Evolutionary conservation across 2,797 vertebrate genomes (phyloP), one percentile per base, ranked within the genome.

Genomic region (Acanthurus tractus): DNA sequence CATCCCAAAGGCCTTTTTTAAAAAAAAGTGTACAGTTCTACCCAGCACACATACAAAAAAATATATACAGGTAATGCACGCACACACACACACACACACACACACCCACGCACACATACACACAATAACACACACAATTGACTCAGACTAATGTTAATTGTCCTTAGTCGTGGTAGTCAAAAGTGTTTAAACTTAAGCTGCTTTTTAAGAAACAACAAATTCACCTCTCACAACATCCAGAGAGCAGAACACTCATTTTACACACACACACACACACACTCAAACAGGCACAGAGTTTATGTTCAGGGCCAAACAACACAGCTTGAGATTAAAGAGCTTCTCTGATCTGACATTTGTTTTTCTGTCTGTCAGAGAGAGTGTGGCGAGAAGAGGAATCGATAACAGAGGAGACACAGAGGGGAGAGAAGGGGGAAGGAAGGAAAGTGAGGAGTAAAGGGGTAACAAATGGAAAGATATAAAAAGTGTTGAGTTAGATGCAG

Each of bases 291-390:
- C 76, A 76, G 79, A 79, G 81, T 84, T 85, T 79, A 91, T 92
- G 90, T 91, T 91, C 87, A 64, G 88, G 88, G 90, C 89, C 87
- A 92, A 88, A 89, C 92, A 91, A 91, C 91, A 91, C 92, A 93
- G 92, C 89, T 73, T 87, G 93, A 93, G 91, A 93, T 93, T 94
- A 94, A 94, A 95, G 92, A 87, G 88, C 71, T 61, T 79, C 90
- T 94, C 91, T 93, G 92, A 95, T 93, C 91, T 91, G 87, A 92
- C 92, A 91, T 93, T 92, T 94, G 92, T 92, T 90, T 93, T 93
- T 94, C 91, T 93, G 89, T 86, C 92, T 93, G 92, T 94, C 93
- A 93, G 92, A 90, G 83, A 79, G 71, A 78, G 74, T 61, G 77
- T 62, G 81, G 75, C 63, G 66, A 81, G 79, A 81, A 81, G 79